Base-by-base conservation (phyloP, 2,888 invertebrate genomes). In the Halictus ligatus region DNA sequence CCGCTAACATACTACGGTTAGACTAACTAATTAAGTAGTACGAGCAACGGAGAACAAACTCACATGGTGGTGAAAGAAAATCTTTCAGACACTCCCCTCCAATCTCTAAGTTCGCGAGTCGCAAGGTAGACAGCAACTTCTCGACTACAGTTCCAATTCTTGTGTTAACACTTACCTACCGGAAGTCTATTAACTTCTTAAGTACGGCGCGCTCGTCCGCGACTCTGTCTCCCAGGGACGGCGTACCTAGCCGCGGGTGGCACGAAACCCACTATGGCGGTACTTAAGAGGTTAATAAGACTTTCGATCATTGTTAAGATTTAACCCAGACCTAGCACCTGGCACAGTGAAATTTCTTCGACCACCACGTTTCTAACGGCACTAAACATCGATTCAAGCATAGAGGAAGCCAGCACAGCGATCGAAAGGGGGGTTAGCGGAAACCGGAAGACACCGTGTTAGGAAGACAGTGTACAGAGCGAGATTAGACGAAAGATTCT, bases 381-480 rank as follows among this genome's bases (percentile, higher is more conserved):
- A 48, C 8, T 25, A 73, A 4, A 73, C 29, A 40, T 71, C 58
- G 50, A 40, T 58, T 50, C 77, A 86, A 83, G 83, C 83, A 72
- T 64, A 76, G 46, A 75, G 48, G 25, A 83, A 89, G 88, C 81
- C 21, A 67, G 86, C 85, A 78, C 81, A 75, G 80, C 80, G 29
- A 64, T n/a, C 54, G 35, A 35, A 43, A 73, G 2, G 60, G 60
- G 54, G 10, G n/a, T 69, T 69, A 64, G 64, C 21, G 21, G 48
- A 48, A 73, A 48, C 15, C 48, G 18, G 25, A 25, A 73, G 21
- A 29, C 73, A 48, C 48, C 73, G 29, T 25, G 72, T 25, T 40
- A 50, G 69, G 35, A 43, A 43, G 48, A 46, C 40, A 25, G 54
- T 64, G 15, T 18, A 10, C 18, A 80, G 15, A 80, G 12, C 0